phyloP scores from a whole-genome alignment of 2,113 vertebrate genomes.

The Cyprinus carpio region DNA sequence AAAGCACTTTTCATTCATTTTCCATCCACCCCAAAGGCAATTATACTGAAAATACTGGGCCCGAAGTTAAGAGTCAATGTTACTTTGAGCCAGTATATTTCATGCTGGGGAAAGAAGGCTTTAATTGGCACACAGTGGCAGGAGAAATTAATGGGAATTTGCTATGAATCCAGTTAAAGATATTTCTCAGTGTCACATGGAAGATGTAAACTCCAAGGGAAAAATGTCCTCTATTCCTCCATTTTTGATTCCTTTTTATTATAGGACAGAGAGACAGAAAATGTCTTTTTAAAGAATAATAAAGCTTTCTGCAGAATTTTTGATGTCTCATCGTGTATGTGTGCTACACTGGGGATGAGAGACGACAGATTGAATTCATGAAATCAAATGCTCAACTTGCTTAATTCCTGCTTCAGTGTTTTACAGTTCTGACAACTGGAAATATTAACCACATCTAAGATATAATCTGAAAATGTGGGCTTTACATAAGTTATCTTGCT shows the following conservation, averaged over 20 bases:
- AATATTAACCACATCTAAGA: constrained; percentile 46
- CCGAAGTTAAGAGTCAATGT: constrained; percentile 54
- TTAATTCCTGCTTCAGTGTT: neutral
- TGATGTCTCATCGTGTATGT: constrained; percentile 42
- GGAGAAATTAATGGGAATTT: constrained; percentile 55
- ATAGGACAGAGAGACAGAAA: constrained; percentile 33
- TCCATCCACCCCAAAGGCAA: constrained; percentile 58
- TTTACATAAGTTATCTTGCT: constrained; percentile 28
- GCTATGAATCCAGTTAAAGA: constrained; percentile 52
- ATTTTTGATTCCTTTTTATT: constrained; percentile 47
- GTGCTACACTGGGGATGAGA: neutral
- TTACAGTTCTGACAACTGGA: constrained; percentile 51
- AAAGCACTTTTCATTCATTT: constrained; percentile 49
- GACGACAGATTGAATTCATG: constrained; percentile 48
- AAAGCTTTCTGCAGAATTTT: constrained; percentile 41
- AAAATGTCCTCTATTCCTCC: constrained; percentile 41
- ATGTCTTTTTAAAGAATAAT: constrained; percentile 52
- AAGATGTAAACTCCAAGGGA: constrained; percentile 53
- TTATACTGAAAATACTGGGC: constrained; percentile 59
- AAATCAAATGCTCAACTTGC: constrained; percentile 46
- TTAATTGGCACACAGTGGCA: constrained; percentile 59
- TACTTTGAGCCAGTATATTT: constrained; percentile 58
- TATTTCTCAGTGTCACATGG: constrained; percentile 45
- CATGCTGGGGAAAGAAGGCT: constrained; percentile 52
- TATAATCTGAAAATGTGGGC: constrained; percentile 16